These are phyloP conservation scores for Pasiphila rectangulata DNA, from an alignment of 2,888 invertebrate species.

Conservation along the genomic window DNA sequence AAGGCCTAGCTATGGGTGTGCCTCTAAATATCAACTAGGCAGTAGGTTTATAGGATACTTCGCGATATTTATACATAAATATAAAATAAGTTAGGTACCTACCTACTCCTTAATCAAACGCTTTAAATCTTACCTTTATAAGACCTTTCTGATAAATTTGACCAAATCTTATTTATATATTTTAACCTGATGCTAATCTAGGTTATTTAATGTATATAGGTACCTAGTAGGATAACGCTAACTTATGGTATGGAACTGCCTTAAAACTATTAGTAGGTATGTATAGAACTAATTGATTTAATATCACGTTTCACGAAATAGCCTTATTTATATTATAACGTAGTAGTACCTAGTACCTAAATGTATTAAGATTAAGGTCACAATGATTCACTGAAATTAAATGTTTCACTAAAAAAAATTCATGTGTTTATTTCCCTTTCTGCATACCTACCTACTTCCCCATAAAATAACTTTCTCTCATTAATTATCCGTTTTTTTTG, in stretches of 20 bases:
- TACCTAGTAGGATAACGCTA: slow-evolving; percentile 62
- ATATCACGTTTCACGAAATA: slow-evolving; percentile 69
- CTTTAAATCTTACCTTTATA: slow-evolving; percentile 51
- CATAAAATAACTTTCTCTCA: too few species aligned
- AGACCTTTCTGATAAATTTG: slow-evolving; percentile 50
- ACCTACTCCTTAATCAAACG: slow-evolving; percentile 42
- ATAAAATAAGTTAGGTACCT: slow-evolving; percentile 1
- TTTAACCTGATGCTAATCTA: slow-evolving; percentile 44
- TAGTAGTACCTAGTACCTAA: slow-evolving; percentile 34
- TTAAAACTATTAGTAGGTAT: slow-evolving; percentile 54
- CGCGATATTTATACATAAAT: too few species aligned
- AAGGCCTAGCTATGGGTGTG: too few species aligned
- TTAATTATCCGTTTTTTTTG: too few species aligned
- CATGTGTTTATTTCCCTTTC: neutral
- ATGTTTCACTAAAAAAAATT: slow-evolving; percentile 12
- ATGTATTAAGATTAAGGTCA: slow-evolving; percentile 43
- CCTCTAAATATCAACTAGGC: neutral
- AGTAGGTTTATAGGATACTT: neutral
- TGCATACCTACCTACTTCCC: neutral
- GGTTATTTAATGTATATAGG: too few species aligned
- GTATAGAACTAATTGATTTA: slow-evolving; percentile 7
- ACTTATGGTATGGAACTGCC: slow-evolving; percentile 74
- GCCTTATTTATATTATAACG: slow-evolving; percentile 78
- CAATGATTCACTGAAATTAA: slow-evolving; percentile 52
- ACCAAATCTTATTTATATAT: slow-evolving; percentile 66